Base-by-base conservation (phyloP, 2,797 vertebrate species). In the Telmatherina bonti region DNA sequence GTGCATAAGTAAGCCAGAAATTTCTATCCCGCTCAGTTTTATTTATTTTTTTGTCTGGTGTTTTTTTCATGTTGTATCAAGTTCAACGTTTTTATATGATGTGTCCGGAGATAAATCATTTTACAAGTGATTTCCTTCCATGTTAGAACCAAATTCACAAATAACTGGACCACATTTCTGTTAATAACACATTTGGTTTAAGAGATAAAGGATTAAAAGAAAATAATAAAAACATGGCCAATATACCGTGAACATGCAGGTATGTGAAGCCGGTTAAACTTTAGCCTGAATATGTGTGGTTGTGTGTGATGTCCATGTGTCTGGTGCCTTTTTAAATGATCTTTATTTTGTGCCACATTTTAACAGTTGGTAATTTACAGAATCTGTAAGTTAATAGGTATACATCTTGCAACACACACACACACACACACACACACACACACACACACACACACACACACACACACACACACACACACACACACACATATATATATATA, bases 41-140 rank as follows among this genome's bases (percentile, higher is more conserved):
- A 79, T 74, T 76, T n/a, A n/a, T 64, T 47, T 8, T 47, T 85
- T 73, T 1, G 38, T 22, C 35, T 76, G 51, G 52, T 68, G 79
- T 85, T 54, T 20, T 27, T 51, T 72, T 74, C 63, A 52, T 74
- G 72, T 81, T 89, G 82, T 91, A 84, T 76, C 67, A 65, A 81
- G 73, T 73, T 77, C 75, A 81, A 55, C 61, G 56, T 72, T 88
- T 92, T 92, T 89, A 87, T 79, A 87, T 89, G 86, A 93, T 91
- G 93, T 95, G 95, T 96, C 93, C 95, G 94, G 83, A 72, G 74
- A 78, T 88, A 86, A 90, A 78, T 89, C 77, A 83, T 96, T 94
- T 93, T 94, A 95, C 79, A 90, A 90, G 93, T 93, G 88, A 94
- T 96, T 95, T 94, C 93, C 97, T 96, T 95, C 91, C 92, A 90